These are phyloP conservation scores for Tetragnatha montana DNA, from an alignment of 2,888 invertebrate genomes.

Conservation along the genomic window DNA sequence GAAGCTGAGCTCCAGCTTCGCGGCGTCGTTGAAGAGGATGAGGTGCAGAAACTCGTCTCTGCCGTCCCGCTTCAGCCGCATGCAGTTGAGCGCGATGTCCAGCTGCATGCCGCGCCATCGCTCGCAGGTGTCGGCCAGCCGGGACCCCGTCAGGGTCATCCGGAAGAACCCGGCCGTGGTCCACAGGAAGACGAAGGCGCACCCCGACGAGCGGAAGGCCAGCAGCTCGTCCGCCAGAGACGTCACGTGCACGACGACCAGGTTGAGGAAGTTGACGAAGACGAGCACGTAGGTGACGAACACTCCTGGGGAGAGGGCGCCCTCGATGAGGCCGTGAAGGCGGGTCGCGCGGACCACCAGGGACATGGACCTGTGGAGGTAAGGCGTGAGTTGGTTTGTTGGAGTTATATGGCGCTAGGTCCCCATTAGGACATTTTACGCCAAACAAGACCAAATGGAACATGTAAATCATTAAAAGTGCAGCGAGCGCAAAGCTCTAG, in stretches of 20 bases:
- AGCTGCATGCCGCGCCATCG: constrained; percentile 10
- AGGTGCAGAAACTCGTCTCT: neutral
- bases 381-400: too few species aligned
- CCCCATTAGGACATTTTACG: too few species aligned
- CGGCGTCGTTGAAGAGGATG: constrained; percentile 25
- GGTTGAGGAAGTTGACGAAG: constrained; percentile 40
- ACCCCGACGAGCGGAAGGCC: neutral
- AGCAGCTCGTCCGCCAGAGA: neutral
- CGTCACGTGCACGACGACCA: neutral
- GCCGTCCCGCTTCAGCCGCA: neutral
- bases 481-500: too few species aligned
- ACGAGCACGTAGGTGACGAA: constrained; percentile 32
- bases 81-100: constrained; percentile 26
- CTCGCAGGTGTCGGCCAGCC: constrained; percentile 20
- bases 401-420: too few species aligned
- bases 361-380: neutral
- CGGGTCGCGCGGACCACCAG: neutral
- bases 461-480: too few species aligned
- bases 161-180: constrained; percentile 22
- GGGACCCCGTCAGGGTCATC: constrained; percentile 35
- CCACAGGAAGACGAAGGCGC: constrained; percentile 26
- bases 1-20: constrained; percentile 3
- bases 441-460: too few species aligned
- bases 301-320: constrained; percentile 22
- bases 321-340: constrained; percentile 24